Base-by-base conservation (phyloP, 2,888 invertebrate genomes). In the Pandemis cinnamomeana region DNA sequence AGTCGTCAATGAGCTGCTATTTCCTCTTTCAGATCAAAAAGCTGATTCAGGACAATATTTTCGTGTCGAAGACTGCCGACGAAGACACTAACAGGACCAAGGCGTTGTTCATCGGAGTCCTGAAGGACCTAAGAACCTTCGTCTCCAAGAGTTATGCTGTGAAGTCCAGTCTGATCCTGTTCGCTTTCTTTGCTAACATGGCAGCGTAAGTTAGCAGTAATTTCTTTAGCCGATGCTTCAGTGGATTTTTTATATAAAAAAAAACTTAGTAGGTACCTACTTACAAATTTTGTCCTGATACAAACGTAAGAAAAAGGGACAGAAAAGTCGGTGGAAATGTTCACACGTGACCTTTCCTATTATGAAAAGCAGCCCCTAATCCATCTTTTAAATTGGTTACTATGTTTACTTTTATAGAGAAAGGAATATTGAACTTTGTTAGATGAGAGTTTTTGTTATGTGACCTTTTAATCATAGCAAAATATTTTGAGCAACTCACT, bases 131-230 rank as follows among this genome's bases (percentile, higher is more conserved):
- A 63, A 93, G 89, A 80, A 84, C 86, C 72, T 91, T 93, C 41
- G 87, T 94, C 2, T 93, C 93, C 5, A 93, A 86, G 78, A 83
- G 80, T 1, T 93, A 92, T 69, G 92, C 91, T 0, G 66, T 88
- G 36, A 93, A 93, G 72, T 93, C 93, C 2, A 87, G 80, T 46
- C 80, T 94, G 15, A 92, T 94, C 41, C 81, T 93, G 0, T 92
- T 93, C 66, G 87, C 92, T 1, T 94, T 94, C 84, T 93, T 93
- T 69, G 93, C 93, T 5, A 94, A 94, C 77, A 94, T 94, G 94
- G 87, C 94, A 36, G 94, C 94, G 94, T 94, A 72, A 91, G 94
- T 92, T 55, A 58, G 27, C 27, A 36, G 27, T 36, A 2, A 36
- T 36, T 36, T 36, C 27, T 36, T 36, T 36, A 36, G 3, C 27